Conservation (phyloP, 2,113 vertebrate species). For the mouse (Mus musculus) region DNA sequence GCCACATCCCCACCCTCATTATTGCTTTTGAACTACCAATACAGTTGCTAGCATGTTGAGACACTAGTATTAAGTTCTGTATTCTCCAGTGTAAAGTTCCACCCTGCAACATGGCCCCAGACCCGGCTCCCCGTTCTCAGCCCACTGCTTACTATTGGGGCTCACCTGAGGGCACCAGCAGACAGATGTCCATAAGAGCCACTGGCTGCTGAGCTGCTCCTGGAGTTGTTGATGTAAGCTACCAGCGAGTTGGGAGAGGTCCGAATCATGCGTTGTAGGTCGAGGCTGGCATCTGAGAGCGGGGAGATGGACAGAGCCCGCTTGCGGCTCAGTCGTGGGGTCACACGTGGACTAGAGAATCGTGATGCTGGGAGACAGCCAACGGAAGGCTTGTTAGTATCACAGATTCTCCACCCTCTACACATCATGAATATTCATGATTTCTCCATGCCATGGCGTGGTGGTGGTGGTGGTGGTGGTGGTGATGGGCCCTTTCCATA, state of each 20-base stretch:
- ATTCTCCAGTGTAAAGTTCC: fast-evolving
- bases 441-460: background rate
- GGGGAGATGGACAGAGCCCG: conserved; percentile 97
- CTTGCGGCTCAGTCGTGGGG: conserved; percentile 96
- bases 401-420: background rate
- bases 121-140: fast-evolving
- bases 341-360: conserved; percentile 96
- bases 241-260: conserved; percentile 99
- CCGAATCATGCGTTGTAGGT: conserved; percentile 99
- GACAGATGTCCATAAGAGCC: conserved; percentile 98
- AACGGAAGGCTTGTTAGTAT: conserved; percentile 41
- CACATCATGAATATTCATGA: background rate
- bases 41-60: background rate
- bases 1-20: background rate
- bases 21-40: background rate
- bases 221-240: conserved; percentile 98
- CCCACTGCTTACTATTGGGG: fast-evolving
- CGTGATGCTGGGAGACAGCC: conserved; percentile 91
- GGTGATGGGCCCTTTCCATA: background rate
- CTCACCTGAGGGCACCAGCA: conserved; percentile 95
- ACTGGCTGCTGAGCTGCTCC: conserved; percentile 98
- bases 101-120: background rate
- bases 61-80: background rate
- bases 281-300: conserved; percentile 97
- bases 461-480: background rate